These are phyloP conservation scores for Philhelius pedissequus DNA, from an alignment of 2,888 invertebrate genomes.

Conservation along the genomic window DNA sequence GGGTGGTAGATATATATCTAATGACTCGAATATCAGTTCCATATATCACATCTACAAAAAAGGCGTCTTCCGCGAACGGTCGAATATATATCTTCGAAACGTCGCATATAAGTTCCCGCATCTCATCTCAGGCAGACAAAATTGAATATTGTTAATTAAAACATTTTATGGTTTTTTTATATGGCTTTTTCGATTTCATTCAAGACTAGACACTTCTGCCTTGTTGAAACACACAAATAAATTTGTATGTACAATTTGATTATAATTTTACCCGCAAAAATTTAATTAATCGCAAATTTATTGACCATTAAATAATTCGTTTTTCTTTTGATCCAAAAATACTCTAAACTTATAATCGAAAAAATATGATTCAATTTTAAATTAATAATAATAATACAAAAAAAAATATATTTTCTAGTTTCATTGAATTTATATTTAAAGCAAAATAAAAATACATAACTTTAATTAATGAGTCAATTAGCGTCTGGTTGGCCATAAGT, in stretches of 20 bases:
- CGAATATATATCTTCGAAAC: no score
- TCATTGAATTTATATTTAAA: not conserved
- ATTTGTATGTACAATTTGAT: not conserved
- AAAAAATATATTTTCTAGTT: not conserved
- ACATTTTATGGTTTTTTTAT: no score
- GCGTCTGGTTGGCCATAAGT: not conserved
- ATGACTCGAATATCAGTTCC: no score
- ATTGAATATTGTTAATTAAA: no score
- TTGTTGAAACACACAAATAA: not conserved
- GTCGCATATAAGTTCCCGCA: no score
- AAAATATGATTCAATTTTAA: not conserved
- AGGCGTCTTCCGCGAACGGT: no score
- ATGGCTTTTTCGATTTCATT: no score
- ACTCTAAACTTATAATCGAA: not conserved
- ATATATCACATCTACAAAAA: no score
- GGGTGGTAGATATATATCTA: no score
- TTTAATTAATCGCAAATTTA: constrained; percentile 2
- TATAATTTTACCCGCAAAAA: not conserved
- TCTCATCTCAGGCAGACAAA: no score
- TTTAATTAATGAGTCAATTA: not conserved
- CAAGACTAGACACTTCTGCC: not conserved
- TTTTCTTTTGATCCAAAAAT: constrained; percentile 8
- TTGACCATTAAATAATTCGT: not conserved
- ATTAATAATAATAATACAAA: not conserved
- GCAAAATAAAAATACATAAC: not conserved